These are phyloP conservation scores for Ditylenchus weischeri DNA, from an alignment of 2,888 invertebrate species.

Conservation along the genomic window DNA sequence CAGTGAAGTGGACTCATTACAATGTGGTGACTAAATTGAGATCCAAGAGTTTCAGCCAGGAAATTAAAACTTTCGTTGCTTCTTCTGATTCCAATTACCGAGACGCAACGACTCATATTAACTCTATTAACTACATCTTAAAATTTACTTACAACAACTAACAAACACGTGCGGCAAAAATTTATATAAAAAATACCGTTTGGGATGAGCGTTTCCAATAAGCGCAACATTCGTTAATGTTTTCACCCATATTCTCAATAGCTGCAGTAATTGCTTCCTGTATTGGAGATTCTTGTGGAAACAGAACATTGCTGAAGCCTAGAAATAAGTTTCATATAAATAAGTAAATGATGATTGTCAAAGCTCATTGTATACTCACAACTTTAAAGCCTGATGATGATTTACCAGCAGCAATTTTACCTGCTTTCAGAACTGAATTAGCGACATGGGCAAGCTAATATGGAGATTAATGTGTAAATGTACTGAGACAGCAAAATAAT, in stretches of 20 bases:
- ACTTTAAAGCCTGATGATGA: background rate
- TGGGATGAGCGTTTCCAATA: constrained; percentile 3
- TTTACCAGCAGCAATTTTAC: constrained; percentile 21
- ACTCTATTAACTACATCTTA: constrained; percentile 28
- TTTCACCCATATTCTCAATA: constrained; percentile 54
- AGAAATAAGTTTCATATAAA: background rate
- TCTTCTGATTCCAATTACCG: constrained; percentile 43
- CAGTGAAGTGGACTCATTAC: constrained; percentile 43
- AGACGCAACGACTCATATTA: constrained; percentile 47
- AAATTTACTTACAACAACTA: constrained; percentile 18
- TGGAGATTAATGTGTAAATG: background rate
- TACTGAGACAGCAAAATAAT: background rate
- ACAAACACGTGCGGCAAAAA: constrained; percentile 1
- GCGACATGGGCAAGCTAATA: background rate
- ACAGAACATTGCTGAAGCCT: constrained; percentile 17
- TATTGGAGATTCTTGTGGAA: constrained; percentile 25
- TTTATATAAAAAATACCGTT: background rate
- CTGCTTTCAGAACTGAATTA: constrained; percentile 18
- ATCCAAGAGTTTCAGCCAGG: constrained; percentile 45
- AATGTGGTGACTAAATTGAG: constrained; percentile 53
- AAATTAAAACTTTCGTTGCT: constrained; percentile 28
- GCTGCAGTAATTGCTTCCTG: constrained; percentile 49
- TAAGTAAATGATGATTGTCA: no score
- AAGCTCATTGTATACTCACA: background rate
- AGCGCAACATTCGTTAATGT: constrained; percentile 35